Percentiles rank a stretch among this genome's conserved stretches.
Evolutionary conservation across 2,797 vertebrate species (phyloP).

Genomic region (Leptoclinus maculatus): DNA sequence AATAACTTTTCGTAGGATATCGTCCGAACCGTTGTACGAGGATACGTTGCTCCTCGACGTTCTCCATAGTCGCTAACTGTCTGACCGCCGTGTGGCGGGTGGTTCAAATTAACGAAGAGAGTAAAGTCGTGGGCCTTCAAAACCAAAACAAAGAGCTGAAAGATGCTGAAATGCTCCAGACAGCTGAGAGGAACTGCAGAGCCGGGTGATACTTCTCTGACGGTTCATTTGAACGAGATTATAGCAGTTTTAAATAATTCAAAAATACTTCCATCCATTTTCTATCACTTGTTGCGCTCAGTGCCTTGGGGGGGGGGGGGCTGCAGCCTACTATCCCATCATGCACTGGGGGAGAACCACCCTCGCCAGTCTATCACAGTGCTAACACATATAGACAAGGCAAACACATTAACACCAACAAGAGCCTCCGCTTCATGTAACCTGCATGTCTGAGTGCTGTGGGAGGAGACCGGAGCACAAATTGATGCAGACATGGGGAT

Average conservation of each 20-base stretch:
- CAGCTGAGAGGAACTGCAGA: background rate
- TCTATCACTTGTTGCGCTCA: slow-evolving; percentile 18
- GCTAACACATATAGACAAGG: slow-evolving; percentile 52
- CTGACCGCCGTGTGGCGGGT: background rate
- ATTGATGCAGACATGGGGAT: background rate
- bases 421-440: slow-evolving; percentile 36
- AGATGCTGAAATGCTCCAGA: background rate
- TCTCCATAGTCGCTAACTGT: background rate
- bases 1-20: no score
- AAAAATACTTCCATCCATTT: background rate
- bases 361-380: slow-evolving; percentile 24
- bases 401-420: slow-evolving; percentile 55
- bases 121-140: background rate
- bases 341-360: slow-evolving; percentile 45
- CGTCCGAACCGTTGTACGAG: no score
- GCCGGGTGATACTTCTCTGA: background rate
- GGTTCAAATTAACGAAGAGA: background rate
- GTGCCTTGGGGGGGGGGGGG: background rate
- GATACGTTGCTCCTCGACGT: background rate
- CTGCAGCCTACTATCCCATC: slow-evolving; percentile 23
- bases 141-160: slow-evolving; percentile 15
- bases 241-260: background rate
- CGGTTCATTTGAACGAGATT: background rate
- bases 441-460: slow-evolving; percentile 30
- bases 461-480: slow-evolving; percentile 16